These are phyloP conservation scores for Trachelus troglodyta DNA, from an alignment of 2,888 invertebrate species.

Conservation along the genomic window DNA sequence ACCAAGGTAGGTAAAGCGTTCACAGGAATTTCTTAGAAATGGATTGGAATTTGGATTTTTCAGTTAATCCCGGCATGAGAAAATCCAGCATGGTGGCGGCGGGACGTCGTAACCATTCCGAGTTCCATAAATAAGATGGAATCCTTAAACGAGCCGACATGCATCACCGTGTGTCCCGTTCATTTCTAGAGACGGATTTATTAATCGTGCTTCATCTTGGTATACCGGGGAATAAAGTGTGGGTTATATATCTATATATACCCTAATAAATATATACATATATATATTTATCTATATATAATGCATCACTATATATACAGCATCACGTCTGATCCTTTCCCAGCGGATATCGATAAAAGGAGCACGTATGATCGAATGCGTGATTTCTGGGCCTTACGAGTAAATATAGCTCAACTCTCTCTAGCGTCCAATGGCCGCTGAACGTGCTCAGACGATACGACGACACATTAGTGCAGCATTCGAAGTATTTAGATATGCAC, in stretches of 20 bases:
- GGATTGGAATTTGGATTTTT: not conserved
- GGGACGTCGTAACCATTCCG: not conserved
- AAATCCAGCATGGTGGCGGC: not conserved
- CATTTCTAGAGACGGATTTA: not conserved
- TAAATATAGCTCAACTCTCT: not conserved
- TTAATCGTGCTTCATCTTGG: not conserved
- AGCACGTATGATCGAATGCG: not conserved
- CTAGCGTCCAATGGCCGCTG: conserved; percentile 3
- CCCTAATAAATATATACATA: not conserved
- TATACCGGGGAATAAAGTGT: not conserved
- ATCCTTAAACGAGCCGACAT: not conserved
- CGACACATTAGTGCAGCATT: conserved; percentile 45
- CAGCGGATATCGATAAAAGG: not conserved
- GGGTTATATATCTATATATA: not conserved
- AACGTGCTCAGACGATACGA: conserved; percentile 45
- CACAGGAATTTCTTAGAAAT: not conserved
- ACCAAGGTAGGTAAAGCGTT: not conserved
- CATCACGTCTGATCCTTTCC: not conserved
- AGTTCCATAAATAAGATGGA: not conserved
- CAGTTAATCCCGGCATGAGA: not conserved
- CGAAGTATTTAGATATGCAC: conserved; percentile 37
- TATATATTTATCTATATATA: not conserved
- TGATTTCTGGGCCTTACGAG: not conserved
- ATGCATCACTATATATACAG: not conserved
- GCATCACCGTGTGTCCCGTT: not conserved